These are phyloP conservation scores for Fulmarus glacialis DNA, from an alignment of 2,113 vertebrate species.

Conservation along the genomic window DNA sequence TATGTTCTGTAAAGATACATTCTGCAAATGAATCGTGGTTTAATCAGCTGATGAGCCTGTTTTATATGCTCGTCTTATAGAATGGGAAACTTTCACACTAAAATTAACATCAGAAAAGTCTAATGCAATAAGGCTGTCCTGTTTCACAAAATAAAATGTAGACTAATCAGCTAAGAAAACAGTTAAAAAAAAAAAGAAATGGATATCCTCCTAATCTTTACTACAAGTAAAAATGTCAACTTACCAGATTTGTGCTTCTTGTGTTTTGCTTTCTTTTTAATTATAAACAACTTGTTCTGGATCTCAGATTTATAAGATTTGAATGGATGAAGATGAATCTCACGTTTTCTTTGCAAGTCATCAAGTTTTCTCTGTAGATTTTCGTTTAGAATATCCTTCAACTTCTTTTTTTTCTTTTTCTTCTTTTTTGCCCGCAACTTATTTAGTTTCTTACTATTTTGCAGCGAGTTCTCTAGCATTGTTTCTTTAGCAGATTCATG, in stretches of 20 bases:
- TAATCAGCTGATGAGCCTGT: background rate
- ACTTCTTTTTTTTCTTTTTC: constrained; percentile 90
- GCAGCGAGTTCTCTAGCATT: constrained; percentile 51
- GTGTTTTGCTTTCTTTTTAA: constrained; percentile 88
- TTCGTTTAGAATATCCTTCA: constrained; percentile 79
- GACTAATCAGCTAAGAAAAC: background rate
- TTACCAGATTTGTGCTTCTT: constrained; percentile 91
- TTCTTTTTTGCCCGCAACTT: constrained; percentile 85
- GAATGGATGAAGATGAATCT: constrained; percentile 75
- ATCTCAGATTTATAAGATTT: constrained; percentile 82
- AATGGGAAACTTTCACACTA: background rate
- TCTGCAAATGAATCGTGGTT: background rate
- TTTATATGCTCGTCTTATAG: background rate
- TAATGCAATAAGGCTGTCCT: background rate
- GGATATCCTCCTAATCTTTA: background rate
- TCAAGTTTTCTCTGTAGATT: constrained; percentile 78
- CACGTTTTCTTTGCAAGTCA: constrained; percentile 75
- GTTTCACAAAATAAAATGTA: background rate
- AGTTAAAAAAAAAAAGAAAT: background rate
- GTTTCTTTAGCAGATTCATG: constrained; percentile 63
- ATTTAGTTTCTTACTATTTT: constrained; percentile 66
- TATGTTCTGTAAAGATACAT: background rate
- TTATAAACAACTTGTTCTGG: constrained; percentile 76
- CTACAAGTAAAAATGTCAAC: background rate
- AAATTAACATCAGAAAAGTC: background rate